Conservation (phyloP, 2,888 invertebrate genomes). For the Habroteleia sp. region DNA sequence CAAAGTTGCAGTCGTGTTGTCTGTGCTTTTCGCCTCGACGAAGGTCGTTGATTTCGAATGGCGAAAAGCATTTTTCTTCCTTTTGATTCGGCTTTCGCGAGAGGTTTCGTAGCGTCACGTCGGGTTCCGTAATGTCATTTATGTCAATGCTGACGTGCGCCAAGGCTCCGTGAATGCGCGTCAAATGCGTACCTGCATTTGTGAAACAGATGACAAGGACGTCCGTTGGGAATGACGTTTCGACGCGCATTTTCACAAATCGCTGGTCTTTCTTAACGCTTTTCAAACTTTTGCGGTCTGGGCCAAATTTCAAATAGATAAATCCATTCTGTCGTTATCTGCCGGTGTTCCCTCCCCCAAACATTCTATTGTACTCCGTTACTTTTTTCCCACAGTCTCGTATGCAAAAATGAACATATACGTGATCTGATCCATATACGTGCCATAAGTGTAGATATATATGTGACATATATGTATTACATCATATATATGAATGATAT, state of each 20-base stretch:
- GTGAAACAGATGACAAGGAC: constrained; percentile 47
- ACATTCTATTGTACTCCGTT: no score
- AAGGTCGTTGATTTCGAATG: constrained; percentile 47
- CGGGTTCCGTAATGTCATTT: constrained; percentile 38
- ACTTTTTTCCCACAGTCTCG: no score
- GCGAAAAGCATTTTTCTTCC: constrained; percentile 27
- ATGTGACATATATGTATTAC: no score
- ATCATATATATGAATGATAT: no score
- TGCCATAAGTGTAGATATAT: no score
- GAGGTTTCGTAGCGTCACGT: constrained; percentile 33
- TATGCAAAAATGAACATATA: no score
- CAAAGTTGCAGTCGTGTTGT: constrained; percentile 24
- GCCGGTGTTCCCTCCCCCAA: no score
- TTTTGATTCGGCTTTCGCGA: constrained; percentile 14
- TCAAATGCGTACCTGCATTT: constrained; percentile 24
- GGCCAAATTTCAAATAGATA: not conserved
- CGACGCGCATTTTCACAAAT: constrained; percentile 29
- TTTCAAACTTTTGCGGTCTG: no score
- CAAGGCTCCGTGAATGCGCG: constrained; percentile 12
- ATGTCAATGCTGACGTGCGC: constrained; percentile 40
- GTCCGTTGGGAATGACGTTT: constrained; percentile 37
- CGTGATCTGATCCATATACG: no score
- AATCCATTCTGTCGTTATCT: no score
- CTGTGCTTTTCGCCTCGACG: constrained; percentile 13
- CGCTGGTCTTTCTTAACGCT: constrained; percentile 4